phyloP scores from a whole-genome alignment of 2,113 vertebrate species.

The Arizona elegans region DNA sequence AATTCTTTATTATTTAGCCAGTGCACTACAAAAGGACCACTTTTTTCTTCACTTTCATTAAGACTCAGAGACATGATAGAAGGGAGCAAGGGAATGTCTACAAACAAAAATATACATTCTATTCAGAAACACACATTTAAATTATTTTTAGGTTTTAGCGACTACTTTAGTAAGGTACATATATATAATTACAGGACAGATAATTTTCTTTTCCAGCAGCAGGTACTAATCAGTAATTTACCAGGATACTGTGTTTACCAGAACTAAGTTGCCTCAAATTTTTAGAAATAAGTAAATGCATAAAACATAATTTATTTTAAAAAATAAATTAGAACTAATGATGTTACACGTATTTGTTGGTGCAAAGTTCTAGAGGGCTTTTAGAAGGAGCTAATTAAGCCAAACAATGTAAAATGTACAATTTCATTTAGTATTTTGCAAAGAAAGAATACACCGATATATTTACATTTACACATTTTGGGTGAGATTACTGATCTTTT shows the following conservation, averaged over 20 bases:
- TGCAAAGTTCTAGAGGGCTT: not conserved
- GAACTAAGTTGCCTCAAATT: not conserved
- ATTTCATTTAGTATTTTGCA: not conserved
- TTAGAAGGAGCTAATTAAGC: not conserved
- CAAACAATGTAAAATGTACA: not conserved
- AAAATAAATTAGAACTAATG: not conserved
- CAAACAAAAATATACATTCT: conserved; percentile 32
- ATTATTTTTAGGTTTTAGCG: not conserved
- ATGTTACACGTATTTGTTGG: not conserved
- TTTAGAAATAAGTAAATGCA: not conserved
- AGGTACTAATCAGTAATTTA: not conserved
- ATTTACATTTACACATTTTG: not conserved
- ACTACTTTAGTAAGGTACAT: not conserved
- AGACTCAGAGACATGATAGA: conserved; percentile 91
- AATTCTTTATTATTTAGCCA: conserved; percentile 99
- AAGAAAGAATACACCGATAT: not conserved
- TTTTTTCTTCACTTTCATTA: conserved; percentile 84
- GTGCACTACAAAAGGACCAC: conserved; percentile 90
- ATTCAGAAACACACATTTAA: not conserved
- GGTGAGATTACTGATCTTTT: not conserved
- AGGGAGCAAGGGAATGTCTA: conserved; percentile 95
- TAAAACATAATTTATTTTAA: not conserved
- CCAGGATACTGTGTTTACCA: no score
- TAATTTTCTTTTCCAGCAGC: not conserved
- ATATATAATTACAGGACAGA: not conserved